These are phyloP conservation scores for Telenomus remus DNA, from an alignment of 1,140 invertebrate species.

Conservation along the genomic window DNA sequence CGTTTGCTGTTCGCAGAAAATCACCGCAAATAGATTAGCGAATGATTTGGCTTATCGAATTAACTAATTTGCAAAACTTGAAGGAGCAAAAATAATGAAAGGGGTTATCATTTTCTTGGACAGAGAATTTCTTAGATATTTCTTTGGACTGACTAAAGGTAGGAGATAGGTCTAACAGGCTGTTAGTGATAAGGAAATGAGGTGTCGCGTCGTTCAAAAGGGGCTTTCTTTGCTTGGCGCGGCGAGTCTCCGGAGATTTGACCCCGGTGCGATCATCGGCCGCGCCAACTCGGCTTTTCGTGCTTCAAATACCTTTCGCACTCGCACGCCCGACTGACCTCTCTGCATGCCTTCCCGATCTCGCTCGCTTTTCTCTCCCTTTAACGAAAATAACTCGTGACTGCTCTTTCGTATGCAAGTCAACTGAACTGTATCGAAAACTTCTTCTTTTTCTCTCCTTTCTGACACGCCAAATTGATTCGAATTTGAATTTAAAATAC, in stretches of 20 bases:
- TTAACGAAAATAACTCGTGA: slow-evolving; percentile 52
- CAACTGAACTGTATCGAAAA: slow-evolving; percentile 35
- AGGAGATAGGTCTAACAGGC: slow-evolving; percentile 67
- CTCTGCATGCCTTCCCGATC: slow-evolving; percentile 45
- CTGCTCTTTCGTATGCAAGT: slow-evolving; percentile 37
- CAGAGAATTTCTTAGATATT: too few species aligned
- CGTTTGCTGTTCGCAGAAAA: slow-evolving; percentile 30
- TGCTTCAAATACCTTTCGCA: slow-evolving; percentile 73
- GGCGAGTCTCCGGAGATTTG: slow-evolving; percentile 66
- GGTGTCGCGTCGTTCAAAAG: slow-evolving; percentile 63
- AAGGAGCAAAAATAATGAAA: too few species aligned
- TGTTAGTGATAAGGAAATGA: slow-evolving; percentile 77
- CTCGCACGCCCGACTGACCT: slow-evolving; percentile 67
- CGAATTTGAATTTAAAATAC: slow-evolving; percentile 10
- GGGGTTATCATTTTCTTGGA: too few species aligned
- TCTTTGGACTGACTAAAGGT: slow-evolving; percentile 10
- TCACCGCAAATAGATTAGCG: slow-evolving; percentile 20
- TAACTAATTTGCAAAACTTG: slow-evolving; percentile 11
- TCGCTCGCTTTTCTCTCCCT: slow-evolving; percentile 46
- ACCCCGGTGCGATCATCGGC: slow-evolving; percentile 48
- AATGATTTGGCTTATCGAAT: slow-evolving; percentile 13
- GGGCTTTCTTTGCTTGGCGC: background rate
- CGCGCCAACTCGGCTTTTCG: slow-evolving; percentile 52
- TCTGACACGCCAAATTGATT: slow-evolving; percentile 33
- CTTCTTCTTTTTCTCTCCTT: slow-evolving; percentile 18